Evolutionary conservation across 2,888 invertebrate genomes (phyloP).

Genomic region (Sminthurinus aureus): DNA sequence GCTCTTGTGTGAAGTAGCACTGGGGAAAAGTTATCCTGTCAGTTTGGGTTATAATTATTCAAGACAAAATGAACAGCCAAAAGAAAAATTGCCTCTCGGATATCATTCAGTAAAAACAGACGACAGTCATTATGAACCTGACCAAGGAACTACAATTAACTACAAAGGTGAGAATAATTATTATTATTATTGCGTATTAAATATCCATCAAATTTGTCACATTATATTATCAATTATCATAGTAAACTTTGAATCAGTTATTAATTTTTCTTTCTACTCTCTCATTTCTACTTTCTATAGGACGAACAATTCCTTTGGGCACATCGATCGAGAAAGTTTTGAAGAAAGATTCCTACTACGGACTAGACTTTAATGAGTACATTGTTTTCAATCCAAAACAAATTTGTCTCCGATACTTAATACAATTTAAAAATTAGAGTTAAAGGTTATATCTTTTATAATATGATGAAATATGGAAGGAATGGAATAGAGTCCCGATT

Average conservation of each 20-base stretch:
- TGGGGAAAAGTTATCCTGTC: conserved; percentile 53
- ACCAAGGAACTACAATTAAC: conserved; percentile 48
- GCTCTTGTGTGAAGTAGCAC: conserved; percentile 65
- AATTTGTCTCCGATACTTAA: conserved; percentile 44
- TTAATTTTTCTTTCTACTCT: neutral
- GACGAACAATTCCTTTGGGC: conserved; percentile 53
- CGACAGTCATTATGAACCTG: conserved; percentile 49
- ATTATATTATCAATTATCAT: neutral
- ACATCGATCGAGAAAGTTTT: conserved; percentile 23
- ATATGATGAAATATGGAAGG: no score
- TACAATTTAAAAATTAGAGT: conserved; percentile 31
- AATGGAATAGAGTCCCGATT: no score
- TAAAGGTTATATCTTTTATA: no score
- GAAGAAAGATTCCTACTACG: conserved; percentile 35
- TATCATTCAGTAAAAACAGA: conserved; percentile 54
- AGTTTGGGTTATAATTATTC: neutral
- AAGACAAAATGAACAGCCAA: conserved; percentile 15
- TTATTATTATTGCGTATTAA: neutral
- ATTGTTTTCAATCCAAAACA: conserved; percentile 56
- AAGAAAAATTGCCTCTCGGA: conserved; percentile 32
- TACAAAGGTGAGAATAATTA: conserved; percentile 54
- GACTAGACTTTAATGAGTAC: conserved; percentile 57
- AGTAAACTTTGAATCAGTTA: neutral
- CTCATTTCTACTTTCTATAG: no score
- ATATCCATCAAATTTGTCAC: neutral